These are phyloP conservation scores for Garrulus glandarius DNA, from an alignment of 2,797 vertebrate species.

Conservation along the genomic window DNA sequence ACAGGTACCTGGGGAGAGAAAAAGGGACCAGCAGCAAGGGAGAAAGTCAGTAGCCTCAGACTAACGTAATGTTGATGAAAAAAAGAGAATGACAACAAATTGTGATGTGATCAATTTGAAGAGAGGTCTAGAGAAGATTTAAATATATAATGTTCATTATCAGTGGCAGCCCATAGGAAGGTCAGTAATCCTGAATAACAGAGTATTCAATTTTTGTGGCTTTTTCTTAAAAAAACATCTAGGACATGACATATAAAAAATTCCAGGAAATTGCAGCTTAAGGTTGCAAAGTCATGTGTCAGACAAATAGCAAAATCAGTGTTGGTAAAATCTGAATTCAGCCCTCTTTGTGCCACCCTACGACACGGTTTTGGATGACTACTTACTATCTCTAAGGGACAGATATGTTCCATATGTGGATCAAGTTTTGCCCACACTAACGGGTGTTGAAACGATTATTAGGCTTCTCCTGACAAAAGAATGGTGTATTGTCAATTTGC, in stretches of 20 bases:
- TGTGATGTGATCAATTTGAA: neutral
- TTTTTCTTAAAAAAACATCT: neutral
- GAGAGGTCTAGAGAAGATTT: neutral
- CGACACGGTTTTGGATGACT: neutral
- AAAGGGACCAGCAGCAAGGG: neutral
- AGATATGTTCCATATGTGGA: neutral
- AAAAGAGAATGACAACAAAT: neutral
- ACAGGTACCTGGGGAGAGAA: neutral
- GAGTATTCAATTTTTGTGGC: fast-evolving
- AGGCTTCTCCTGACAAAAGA: neutral
- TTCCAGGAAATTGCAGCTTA: neutral
- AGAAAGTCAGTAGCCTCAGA: neutral
- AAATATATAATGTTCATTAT: neutral
- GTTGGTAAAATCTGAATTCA: neutral
- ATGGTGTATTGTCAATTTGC: neutral
- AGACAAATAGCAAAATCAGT: neutral
- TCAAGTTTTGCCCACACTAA: neutral
- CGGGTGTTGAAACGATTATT: fast-evolving
- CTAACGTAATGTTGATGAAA: neutral
- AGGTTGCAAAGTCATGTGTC: neutral
- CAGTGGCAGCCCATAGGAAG: neutral
- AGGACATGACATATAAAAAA: neutral
- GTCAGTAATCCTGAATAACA: neutral
- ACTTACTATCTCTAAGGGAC: neutral
- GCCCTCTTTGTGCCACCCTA: neutral